These are phyloP conservation scores for Cotesia congregata DNA, from an alignment of 2,888 invertebrate species.

Conservation along the genomic window DNA sequence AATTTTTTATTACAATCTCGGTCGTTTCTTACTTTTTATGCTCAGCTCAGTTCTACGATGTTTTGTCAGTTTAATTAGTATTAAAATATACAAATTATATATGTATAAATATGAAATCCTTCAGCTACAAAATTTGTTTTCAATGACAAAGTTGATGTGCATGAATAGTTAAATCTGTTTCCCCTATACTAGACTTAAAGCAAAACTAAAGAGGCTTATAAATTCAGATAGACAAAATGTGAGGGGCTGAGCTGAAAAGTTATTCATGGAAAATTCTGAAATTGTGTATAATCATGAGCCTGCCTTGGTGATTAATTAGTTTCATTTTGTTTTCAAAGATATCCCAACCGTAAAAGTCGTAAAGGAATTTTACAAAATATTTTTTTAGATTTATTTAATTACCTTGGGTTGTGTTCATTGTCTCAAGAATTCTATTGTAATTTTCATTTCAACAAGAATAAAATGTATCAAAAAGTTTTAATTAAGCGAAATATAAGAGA, in stretches of 20 bases:
- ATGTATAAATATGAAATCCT: neutral
- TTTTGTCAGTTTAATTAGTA: constrained; percentile 11
- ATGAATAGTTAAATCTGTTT: constrained; percentile 36
- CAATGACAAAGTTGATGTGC: constrained; percentile 17
- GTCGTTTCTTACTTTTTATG: neutral
- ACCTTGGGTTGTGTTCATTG: neutral
- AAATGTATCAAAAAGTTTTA: too few relatives aligned
- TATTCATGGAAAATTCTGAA: constrained; percentile 2
- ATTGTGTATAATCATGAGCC: neutral
- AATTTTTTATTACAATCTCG: neutral
- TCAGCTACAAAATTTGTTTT: neutral
- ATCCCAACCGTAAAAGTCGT: neutral
- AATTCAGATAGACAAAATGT: neutral
- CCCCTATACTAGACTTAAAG: constrained; percentile 10
- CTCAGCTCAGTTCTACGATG: neutral
- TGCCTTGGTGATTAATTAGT: constrained; percentile 14
- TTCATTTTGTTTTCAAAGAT: constrained; percentile 2
- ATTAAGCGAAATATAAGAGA: too few relatives aligned
- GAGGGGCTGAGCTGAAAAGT: constrained; percentile 6
- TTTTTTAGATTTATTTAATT: neutral
- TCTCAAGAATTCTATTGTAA: neutral
- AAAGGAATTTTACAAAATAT: neutral
- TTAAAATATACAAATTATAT: constrained; percentile 1
- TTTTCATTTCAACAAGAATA: too few relatives aligned
- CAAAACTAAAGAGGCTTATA: neutral